Percentiles rank a stretch among this genome's conserved stretches.
Conservation (phyloP, 1,140 invertebrate genomes). For the Lordiphosa collinella region DNA sequence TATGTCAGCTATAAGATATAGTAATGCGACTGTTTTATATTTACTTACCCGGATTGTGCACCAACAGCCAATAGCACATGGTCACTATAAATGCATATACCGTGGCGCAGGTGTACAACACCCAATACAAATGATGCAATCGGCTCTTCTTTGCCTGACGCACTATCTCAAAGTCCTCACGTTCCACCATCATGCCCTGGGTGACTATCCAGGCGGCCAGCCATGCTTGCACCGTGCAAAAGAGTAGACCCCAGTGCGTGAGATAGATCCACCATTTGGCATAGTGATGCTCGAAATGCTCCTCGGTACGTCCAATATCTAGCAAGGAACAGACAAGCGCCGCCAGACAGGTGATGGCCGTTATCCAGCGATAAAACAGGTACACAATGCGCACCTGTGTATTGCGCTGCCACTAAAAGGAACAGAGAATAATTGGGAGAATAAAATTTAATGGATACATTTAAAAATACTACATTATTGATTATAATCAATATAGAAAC, state of each 20-base stretch:
- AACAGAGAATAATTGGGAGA: neutral
- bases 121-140: slow-evolving; percentile 83
- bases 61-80: slow-evolving; percentile 78
- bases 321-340: slow-evolving; percentile 82
- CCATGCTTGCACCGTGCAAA: slow-evolving; percentile 80
- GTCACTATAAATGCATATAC: slow-evolving; percentile 83
- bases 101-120: slow-evolving; percentile 82
- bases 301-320: slow-evolving; percentile 79
- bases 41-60: slow-evolving; percentile 73
- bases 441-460: too few species aligned
- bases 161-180: slow-evolving; percentile 75
- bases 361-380: slow-evolving; percentile 82
- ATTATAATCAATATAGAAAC: too few species aligned
- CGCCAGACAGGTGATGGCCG: slow-evolving; percentile 80
- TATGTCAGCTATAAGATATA: too few species aligned
- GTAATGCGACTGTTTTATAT: neutral
- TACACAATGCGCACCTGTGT: slow-evolving; percentile 80
- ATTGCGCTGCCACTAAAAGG: slow-evolving; percentile 79
- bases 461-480: too few species aligned
- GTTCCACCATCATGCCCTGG: slow-evolving; percentile 80
- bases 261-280: slow-evolving; percentile 84
- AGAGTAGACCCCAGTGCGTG: slow-evolving; percentile 84
- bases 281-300: slow-evolving; percentile 78
- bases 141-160: slow-evolving; percentile 73
- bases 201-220: slow-evolving; percentile 75